These are phyloP conservation scores for Drosophila nigrodunni DNA, from an alignment of 1,140 invertebrate species.

Conservation along the genomic window DNA sequence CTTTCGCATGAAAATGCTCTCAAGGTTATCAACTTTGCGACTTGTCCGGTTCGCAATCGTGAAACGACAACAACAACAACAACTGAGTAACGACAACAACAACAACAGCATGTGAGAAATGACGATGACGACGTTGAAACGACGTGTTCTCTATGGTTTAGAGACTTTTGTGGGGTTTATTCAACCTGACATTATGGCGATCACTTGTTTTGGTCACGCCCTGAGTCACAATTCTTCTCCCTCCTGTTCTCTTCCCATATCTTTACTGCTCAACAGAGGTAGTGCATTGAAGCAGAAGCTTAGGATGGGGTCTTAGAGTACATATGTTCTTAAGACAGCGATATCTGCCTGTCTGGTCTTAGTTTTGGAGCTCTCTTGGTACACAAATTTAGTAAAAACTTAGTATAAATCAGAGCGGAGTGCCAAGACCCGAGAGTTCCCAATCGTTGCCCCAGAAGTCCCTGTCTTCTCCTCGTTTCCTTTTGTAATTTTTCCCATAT, in stretches of 20 bases:
- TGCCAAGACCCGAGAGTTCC: no score
- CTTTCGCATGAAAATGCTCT: constrained; percentile 85
- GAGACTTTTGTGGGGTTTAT: constrained; percentile 64
- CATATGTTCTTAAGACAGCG: no score
- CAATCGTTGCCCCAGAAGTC: no score
- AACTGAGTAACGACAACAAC: constrained; percentile 9
- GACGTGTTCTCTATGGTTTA: constrained; percentile 74
- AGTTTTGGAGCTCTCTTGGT: no score
- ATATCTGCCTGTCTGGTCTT: no score
- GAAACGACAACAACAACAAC: constrained; percentile 41
- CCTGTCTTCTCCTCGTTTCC: not conserved
- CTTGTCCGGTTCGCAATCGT: constrained; percentile 72
- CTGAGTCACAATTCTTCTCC: not conserved
- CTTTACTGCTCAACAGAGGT: not conserved
- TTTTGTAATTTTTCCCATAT: constrained; percentile 1
- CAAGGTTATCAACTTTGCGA: constrained; percentile 84
- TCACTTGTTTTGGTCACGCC: constrained; percentile 50
- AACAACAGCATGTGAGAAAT: constrained; percentile 7
- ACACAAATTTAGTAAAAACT: no score
- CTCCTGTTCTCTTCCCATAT: not conserved
- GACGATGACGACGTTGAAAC: constrained; percentile 24
- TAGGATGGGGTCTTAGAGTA: no score
- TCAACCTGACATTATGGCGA: constrained; percentile 58
- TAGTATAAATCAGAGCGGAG: no score
- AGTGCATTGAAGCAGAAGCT: no score